Percentiles rank a stretch among this genome's conserved stretches.
Evolutionary conservation across 2,888 invertebrate genomes (phyloP).

Genomic region (Trichopoda pennipes): DNA sequence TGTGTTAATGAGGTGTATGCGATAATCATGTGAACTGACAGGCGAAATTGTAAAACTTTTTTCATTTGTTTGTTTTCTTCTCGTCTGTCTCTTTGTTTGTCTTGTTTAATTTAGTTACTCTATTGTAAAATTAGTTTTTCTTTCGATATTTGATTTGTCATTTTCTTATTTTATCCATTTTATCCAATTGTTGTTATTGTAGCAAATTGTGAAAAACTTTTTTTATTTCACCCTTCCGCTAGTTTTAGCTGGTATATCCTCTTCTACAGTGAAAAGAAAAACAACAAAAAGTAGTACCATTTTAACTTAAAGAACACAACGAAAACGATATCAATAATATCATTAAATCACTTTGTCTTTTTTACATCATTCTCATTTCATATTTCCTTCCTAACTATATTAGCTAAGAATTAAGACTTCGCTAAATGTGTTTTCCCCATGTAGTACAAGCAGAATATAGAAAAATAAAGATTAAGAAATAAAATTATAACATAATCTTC

Average conservation of each 20-base stretch:
- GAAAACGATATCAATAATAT: no score
- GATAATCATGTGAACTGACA: slow-evolving; percentile 65
- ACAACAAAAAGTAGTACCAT: no score
- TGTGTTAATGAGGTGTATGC: slow-evolving; percentile 64
- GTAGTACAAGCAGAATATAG: no score
- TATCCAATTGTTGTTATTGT: neutral
- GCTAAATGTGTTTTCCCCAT: no score
- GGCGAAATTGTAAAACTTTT: slow-evolving; percentile 60
- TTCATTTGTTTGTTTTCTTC: slow-evolving; percentile 12
- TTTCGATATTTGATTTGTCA: slow-evolving; percentile 28
- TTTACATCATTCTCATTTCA: no score
- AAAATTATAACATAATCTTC: no score
- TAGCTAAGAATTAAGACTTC: no score
- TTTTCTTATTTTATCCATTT: slow-evolving; percentile 12
- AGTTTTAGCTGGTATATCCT: neutral
- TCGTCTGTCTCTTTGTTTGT: slow-evolving; percentile 1
- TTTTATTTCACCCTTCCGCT: slow-evolving; percentile 3
- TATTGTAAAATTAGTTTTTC: slow-evolving; percentile 43
- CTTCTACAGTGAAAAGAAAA: neutral
- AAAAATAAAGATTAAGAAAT: no score
- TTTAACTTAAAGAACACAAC: no score
- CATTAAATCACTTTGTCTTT: no score
- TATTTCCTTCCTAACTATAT: no score
- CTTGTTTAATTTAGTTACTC: slow-evolving; percentile 19
- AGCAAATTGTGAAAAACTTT: slow-evolving; percentile 50